Base-by-base conservation (phyloP, 1,140 invertebrate species). In the Brachionus sp. region DNA sequence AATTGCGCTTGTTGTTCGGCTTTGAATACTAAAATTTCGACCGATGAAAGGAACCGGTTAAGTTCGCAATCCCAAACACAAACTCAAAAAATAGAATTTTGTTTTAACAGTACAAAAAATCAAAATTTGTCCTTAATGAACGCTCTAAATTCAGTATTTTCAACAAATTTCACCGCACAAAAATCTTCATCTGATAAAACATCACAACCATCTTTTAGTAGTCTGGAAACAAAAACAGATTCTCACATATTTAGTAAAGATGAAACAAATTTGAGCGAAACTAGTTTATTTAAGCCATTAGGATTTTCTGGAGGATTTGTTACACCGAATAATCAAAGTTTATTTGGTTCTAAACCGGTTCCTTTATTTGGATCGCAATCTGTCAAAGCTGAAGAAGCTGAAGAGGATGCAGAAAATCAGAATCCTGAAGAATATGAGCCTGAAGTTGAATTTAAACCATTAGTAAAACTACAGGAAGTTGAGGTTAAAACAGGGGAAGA, bases 401-500 rank as follows among this genome's bases (percentile, higher is more conserved):
- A 70, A 0, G 80, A 57, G 23, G 80, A 82, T 33, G 39, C 13
- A 6, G 80, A 66, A n/a, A 57, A 82, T 16, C 57, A 66, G 7
- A 80, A 80, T 62, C 77, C 77, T 13, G 80, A 82, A 68, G 57
- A 64, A 12, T 82, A 82, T 13, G 80, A 82, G 35, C 80, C 80
- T 39, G n/a, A 82, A 42, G 80, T 82, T n/a, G 57, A 64, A n/a
- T 82, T 82, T 19, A 66, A 82, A 37, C 80, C 80, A 13, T 37
- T 82, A 12, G 80, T 82, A 16, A n/a, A 66, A 68, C 25, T 82
- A 10, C 9, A 64, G 29, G 80, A 64, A 66, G 80, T 82, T 25
- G 80, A 92, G 84, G 91, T 94, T 0, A 92, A 90, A 35, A 94
- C 94, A 9, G 94, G 94, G 2, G 94, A 95, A 89, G 94, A 95